Percentiles rank a stretch among this genome's conserved stretches.
phyloP scores from a whole-genome alignment of 2,113 vertebrate genomes.

The Riparia riparia region DNA sequence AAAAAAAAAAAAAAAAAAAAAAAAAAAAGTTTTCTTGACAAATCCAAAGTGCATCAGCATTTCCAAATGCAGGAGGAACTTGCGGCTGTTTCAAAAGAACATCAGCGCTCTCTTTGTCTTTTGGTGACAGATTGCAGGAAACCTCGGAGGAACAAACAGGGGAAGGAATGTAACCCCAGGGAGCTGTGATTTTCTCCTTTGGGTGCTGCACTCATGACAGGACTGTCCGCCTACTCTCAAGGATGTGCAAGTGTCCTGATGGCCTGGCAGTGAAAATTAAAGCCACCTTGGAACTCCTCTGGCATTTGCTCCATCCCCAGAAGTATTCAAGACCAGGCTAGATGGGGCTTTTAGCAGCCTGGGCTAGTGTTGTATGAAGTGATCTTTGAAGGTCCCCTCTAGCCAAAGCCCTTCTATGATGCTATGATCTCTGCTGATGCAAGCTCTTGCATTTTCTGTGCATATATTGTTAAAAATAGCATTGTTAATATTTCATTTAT shows the following conservation, averaged over 20 bases:
- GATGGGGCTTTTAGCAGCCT: not conserved
- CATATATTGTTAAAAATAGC: not conserved
- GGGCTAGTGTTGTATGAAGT: not conserved
- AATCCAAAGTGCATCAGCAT: not conserved
- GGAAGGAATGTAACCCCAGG: not conserved
- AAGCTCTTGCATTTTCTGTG: not conserved
- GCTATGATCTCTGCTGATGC: not conserved
- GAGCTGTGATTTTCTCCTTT: not conserved
- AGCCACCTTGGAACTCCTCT: not conserved
- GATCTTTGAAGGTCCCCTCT: not conserved
- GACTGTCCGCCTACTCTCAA: not conserved
- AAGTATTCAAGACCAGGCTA: not conserved
- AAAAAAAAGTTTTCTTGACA: not conserved
- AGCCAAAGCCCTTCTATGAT: not conserved
- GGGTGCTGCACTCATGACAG: not conserved
- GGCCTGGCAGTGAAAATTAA: not conserved
- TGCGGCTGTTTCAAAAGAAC: not conserved
- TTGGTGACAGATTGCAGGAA: not conserved
- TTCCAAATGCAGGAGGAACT: not conserved
- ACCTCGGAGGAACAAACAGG: accelerated
- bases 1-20: not conserved
- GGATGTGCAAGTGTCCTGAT: not conserved
- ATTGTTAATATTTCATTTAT: not conserved
- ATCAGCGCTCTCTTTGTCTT: not conserved
- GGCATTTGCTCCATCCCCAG: not conserved